Base-by-base conservation (phyloP, 2,888 invertebrate species). In the Crematogaster levior region DNA sequence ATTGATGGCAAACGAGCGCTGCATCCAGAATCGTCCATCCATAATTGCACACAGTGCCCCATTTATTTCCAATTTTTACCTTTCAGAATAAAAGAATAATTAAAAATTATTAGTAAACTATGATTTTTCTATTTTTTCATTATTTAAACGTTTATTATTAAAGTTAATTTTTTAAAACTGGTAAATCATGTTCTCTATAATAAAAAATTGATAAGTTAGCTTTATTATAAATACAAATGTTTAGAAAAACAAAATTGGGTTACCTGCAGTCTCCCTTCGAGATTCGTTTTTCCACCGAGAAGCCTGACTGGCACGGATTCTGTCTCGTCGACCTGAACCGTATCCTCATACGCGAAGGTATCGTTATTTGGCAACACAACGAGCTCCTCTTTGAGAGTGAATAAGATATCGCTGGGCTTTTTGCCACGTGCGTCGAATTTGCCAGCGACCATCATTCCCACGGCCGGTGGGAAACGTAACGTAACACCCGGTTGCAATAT, bases 11-110 rank as follows among this genome's bases (percentile, higher is more conserved):
- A 0, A 98, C 98, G 66, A 99, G 95, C 0, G 99, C 98, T 0
- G 99, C 99, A 92, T 98, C 97, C 60, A 97, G 95, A 27, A 98
- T 97, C 61, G 97, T 98, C 99, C 99, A 99, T 63, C 97, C 98
- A 93, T 99, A 98, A 94, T 98, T 98, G 93, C 99, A 99, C 0
- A 99, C 98, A 0, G 99, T 99, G 48, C 99, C 99, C 99, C 99
- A 99, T 93, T 97, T 96, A 0, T 97, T 97, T 83, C 97, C 96
- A 10, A 99, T 95, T 91, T 97, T 96, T 0, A 99, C 96, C 95
- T 97, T 56, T 46, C 12, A 48, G 2, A 53, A 40, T n/a, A 68
- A 40, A 43, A 70, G 2, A 30, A 53, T 1, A 12, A 37, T 66
- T 27, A 56, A 56, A 27, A 40, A 30, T 61, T 27, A 27, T 7